Conservation (phyloP, 2,113 vertebrate genomes). For the Neolamprologus modestus region DNA sequence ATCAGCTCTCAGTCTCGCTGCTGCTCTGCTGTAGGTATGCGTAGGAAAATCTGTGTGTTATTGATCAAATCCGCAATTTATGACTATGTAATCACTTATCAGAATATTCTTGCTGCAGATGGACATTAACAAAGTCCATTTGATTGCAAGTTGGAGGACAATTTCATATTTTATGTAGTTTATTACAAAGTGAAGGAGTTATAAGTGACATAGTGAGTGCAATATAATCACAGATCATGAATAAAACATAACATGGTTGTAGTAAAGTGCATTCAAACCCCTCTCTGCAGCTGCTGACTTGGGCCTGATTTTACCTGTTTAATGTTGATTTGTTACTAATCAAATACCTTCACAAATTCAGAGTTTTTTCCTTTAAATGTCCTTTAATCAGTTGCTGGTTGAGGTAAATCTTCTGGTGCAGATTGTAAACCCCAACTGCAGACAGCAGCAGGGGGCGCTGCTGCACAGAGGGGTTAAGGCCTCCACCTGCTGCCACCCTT, state of each 20-base stretch:
- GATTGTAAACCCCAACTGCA: neutral
- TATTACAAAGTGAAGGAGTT: neutral
- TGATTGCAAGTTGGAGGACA: fast-evolving
- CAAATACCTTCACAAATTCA: neutral
- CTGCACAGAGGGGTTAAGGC: neutral
- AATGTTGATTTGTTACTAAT: neutral
- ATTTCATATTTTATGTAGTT: neutral
- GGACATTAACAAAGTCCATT: neutral
- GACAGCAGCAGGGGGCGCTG: neutral
- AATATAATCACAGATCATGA: neutral
- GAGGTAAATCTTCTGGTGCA: neutral
- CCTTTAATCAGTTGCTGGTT: neutral
- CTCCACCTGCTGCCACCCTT: neutral
- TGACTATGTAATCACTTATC: neutral
- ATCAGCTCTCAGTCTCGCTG: neutral
- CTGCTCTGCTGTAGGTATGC: neutral
- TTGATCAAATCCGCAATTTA: neutral
- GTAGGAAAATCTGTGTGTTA: neutral
- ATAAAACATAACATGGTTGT: neutral
- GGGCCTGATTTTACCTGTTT: neutral
- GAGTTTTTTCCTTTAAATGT: neutral
- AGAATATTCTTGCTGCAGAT: neutral
- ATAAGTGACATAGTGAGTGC: neutral
- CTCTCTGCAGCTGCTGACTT: neutral
- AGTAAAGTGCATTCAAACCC: neutral